These are phyloP conservation scores for Phyllotreta cruciferae DNA, from an alignment of 2,888 invertebrate genomes.

Conservation along the genomic window DNA sequence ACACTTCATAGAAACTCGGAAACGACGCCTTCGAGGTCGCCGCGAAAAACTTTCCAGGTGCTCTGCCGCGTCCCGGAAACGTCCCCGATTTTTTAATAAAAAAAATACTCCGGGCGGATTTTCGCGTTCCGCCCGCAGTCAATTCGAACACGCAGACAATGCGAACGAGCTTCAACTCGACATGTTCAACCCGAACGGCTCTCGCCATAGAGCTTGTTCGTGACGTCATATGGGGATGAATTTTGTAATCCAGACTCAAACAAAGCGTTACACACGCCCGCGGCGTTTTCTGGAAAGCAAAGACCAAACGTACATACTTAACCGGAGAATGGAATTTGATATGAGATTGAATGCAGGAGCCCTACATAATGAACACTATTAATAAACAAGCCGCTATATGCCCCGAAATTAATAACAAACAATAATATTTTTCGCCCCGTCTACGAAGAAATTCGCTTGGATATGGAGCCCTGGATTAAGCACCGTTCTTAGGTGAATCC, in stretches of 20 bases:
- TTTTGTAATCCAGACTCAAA: constrained; percentile 30
- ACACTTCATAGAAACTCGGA: constrained; percentile 16
- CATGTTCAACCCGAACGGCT: constrained; percentile 30
- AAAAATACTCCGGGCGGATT: too few relatives aligned
- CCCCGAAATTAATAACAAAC: too few relatives aligned
- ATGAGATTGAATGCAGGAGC: too few relatives aligned
- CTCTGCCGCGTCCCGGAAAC: constrained; percentile 14
- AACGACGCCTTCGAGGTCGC: constrained; percentile 15
- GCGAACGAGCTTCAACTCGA: constrained; percentile 14
- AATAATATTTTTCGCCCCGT: too few relatives aligned
- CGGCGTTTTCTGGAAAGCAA: constrained; percentile 8
- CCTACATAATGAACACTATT: too few relatives aligned
- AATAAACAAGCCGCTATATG: too few relatives aligned
- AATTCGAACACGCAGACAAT: constrained; percentile 2
- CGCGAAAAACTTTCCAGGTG: constrained; percentile 21
- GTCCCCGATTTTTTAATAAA: neutral
- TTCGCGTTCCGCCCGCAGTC: too few relatives aligned
- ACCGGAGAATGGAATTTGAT: too few relatives aligned
- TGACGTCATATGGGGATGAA: constrained; percentile 33
- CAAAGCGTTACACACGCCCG: constrained; percentile 19
- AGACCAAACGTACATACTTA: neutral
- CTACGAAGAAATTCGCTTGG: too few relatives aligned
- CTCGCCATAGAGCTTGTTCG: constrained; percentile 30
- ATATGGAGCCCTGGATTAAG: constrained; percentile 31
- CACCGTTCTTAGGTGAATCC: constrained; percentile 39